A percentile compares a stretch with the other conserved stretches of the same genome.
phyloP scores from a whole-genome alignment of 2,797 vertebrate species.

The Hybognathus amarus region DNA sequence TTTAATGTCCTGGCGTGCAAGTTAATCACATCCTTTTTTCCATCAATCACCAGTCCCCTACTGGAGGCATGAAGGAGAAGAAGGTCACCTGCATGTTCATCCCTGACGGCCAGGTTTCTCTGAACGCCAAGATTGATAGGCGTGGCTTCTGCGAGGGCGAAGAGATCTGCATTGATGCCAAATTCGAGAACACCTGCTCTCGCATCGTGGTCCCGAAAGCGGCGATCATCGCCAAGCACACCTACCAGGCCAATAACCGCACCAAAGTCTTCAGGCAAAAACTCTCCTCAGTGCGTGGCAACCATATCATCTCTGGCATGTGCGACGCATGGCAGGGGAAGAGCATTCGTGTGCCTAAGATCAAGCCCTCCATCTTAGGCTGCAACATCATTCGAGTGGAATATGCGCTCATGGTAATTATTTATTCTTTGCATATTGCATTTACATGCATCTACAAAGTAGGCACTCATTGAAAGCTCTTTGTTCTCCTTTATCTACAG shows the following conservation, averaged over 20 bases:
- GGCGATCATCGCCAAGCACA: constrained; percentile 92
- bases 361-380: constrained; percentile 91
- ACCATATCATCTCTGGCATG: constrained; percentile 94
- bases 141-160: constrained; percentile 96
- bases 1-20: background rate
- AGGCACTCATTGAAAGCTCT: background rate
- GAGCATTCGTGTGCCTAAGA: constrained; percentile 89
- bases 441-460: background rate
- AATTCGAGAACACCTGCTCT: constrained; percentile 97
- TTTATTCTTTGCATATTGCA: background rate
- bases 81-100: constrained; percentile 97
- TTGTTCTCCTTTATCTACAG: constrained; percentile 64
- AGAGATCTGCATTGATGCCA: constrained; percentile 92
- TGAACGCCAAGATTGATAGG: constrained; percentile 91
- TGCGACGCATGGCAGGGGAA: constrained; percentile 94
- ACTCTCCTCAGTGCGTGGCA: constrained; percentile 90
- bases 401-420: constrained; percentile 92
- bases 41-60: constrained; percentile 79
- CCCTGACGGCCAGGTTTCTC: constrained; percentile 88
- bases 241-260: constrained; percentile 90
- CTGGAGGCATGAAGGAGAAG: constrained; percentile 92
- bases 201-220: constrained; percentile 97
- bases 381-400: constrained; percentile 93
- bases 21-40: background rate
- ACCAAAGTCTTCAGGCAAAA: constrained; percentile 90